Conservation (phyloP, 2,113 vertebrate genomes). For the Riparia riparia region DNA sequence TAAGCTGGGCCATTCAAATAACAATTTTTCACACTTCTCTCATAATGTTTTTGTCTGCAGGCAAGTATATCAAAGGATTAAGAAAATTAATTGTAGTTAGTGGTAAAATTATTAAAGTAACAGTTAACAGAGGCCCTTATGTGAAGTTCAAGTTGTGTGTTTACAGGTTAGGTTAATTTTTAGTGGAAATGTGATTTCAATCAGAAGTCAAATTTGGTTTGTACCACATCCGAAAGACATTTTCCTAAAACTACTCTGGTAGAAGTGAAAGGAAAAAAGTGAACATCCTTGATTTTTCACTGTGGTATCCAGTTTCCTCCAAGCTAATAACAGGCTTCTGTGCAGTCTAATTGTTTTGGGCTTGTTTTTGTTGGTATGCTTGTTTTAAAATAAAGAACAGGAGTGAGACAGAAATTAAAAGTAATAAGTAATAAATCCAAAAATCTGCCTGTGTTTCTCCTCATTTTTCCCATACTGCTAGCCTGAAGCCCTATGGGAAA, state of each 20-base stretch:
- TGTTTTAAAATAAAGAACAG: constrained; percentile 1
- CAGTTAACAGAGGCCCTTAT: background rate
- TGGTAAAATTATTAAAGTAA: background rate
- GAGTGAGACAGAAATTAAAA: background rate
- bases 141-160: background rate
- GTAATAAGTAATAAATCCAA: background rate
- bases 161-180: background rate
- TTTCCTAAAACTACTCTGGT: background rate
- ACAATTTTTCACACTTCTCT: background rate
- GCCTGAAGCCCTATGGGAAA: background rate
- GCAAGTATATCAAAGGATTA: background rate
- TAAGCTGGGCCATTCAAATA: background rate
- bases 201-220: background rate
- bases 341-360: background rate
- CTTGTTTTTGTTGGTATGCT: background rate
- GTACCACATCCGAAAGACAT: background rate
- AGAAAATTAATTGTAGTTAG: background rate
- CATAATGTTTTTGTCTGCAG: background rate
- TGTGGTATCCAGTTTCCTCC: background rate
- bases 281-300: background rate
- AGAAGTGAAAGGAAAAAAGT: background rate
- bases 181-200: background rate
- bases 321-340: background rate
- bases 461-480: background rate
- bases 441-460: background rate